Evolutionary conservation across 2,797 vertebrate genomes (phyloP), one percentile per base, ranked within the genome.

Genomic region (Tenualosa ilisha): DNA sequence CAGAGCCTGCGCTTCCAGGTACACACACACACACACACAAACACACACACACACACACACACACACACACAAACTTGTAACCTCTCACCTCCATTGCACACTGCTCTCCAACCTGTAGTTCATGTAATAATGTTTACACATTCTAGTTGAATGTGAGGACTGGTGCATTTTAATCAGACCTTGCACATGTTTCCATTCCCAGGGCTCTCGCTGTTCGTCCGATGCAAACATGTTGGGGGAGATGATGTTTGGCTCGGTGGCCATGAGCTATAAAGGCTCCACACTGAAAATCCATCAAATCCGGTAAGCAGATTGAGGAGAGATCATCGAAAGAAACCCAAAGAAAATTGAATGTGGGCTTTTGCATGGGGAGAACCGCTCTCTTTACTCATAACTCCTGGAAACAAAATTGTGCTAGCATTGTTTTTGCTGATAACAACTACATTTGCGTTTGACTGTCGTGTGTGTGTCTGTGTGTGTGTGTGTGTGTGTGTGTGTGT

Each of bases 201-300:
- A 99, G 98, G 95, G 95, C 81, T 96, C 98, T 24, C 96, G 95
- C 82, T 97, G 97, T 89, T 97, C 97, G 2, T 98, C 98, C 0
- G 98, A 99, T 90, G 97, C 97, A 87, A 98, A 96, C 84, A 99
- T 99, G 98, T 96, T 99, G 86, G 98, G 98, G 82, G 98, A 99
- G 91, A 99, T 99, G 98, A 99, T 99, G 98, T 99, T 99, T 91
- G 98, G 98, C 75, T 99, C 98, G 11, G 98, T 99, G 89, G 98
- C 98, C 46, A 99, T 99, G 98, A 99, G 98, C 93, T 99, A 99
- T 93, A 99, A 99, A 94, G 98, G 98, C 81, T 99, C 98, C 51
- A 99, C 98, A 0, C 84, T 99, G 89, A 99, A 99, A 94, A 99
- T 99, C 90, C 98, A 99, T 91, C 98, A 99, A 91, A 99, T 99